Percentiles rank a stretch among this genome's conserved stretches.
Evolutionary conservation across 2,888 invertebrate genomes (phyloP).

Genomic region (Agrotis segetum): DNA sequence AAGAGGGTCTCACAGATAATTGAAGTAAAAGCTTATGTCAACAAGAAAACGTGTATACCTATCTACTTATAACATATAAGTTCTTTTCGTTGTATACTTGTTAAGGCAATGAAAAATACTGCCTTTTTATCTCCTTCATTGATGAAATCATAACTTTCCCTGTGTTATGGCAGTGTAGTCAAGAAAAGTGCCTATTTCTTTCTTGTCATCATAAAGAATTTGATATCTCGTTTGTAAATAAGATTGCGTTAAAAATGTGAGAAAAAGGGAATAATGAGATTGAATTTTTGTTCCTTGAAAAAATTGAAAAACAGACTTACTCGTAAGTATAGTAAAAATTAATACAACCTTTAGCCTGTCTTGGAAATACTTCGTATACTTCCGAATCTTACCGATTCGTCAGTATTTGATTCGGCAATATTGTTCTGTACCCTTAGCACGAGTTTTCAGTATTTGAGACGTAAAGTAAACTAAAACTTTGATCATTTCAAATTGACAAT

Average conservation of each 20-base stretch:
- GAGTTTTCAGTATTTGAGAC: no score
- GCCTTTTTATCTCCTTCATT: constrained; percentile 16
- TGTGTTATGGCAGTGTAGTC: constrained; percentile 3
- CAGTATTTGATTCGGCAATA: no score
- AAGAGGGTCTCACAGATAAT: constrained; percentile 7
- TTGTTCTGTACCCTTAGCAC: no score
- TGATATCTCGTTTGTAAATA: background rate
- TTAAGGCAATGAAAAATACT: constrained; percentile 28
- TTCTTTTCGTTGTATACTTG: background rate
- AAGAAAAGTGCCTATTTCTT: constrained; percentile 3
- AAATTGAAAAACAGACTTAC: no score
- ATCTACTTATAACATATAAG: background rate
- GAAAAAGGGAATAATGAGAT: background rate
- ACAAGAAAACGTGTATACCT: background rate
- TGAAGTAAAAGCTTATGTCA: background rate
- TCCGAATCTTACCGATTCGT: no score
- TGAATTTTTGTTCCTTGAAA: background rate
- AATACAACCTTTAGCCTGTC: no score
- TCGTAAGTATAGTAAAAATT: no score
- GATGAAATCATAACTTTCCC: constrained; percentile 29
- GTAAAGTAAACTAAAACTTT: no score
- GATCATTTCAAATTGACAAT: no score
- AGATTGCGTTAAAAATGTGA: background rate
- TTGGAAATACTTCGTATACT: no score
- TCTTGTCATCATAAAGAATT: background rate